Base-by-base conservation (phyloP, 2,113 vertebrate genomes). In the Gopherus flavomarginatus region DNA sequence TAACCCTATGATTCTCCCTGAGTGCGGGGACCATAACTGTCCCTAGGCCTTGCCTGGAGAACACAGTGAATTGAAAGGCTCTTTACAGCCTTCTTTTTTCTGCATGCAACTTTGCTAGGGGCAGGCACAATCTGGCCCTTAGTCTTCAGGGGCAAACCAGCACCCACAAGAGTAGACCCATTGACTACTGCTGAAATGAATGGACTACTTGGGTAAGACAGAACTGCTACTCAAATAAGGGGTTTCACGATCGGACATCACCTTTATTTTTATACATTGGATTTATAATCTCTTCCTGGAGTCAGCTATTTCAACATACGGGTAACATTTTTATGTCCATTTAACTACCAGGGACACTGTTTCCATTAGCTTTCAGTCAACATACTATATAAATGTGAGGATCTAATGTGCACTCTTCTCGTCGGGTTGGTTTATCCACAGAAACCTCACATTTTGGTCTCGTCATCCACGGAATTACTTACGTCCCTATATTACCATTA, bases 101-200 rank as follows among this genome's bases (percentile, higher is more conserved):
- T 8, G 17, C 65, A 5, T 84, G 16, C 42, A 65, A 5, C 3
- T 27, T 38, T 88, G 27, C 81, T 69, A 44, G 38, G 87, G 27
- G 11, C 79, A 87, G 31, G 79, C 22, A 29, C 4, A 8, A 72
- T 6, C 49, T 78, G 35, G 10, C 53, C 4, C 78, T 94, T 11
- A 54, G 75, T 65, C 9, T 42, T 50, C 13, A 4, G 57, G 75
- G 11, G 54, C 3, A 49, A 81, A n/a, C 2, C 12, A 69, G 93
- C 35, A n/a, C 19, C 5, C 42, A 83, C 12, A 7, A n/a, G 17
- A 72, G 65, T 38, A 72, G 35, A 69, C 35, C 31, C 65, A 10
- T n/a, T 69, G 35, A 16, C 3, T 85, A 44, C 26, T 0, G 16
- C 56, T 0, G 0, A 8, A 12, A 38, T 0, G 0, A 42, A n/a